phyloP scores from a whole-genome alignment of 64 coral and sea anemone species.

The Montipora efflorescens region DNA sequence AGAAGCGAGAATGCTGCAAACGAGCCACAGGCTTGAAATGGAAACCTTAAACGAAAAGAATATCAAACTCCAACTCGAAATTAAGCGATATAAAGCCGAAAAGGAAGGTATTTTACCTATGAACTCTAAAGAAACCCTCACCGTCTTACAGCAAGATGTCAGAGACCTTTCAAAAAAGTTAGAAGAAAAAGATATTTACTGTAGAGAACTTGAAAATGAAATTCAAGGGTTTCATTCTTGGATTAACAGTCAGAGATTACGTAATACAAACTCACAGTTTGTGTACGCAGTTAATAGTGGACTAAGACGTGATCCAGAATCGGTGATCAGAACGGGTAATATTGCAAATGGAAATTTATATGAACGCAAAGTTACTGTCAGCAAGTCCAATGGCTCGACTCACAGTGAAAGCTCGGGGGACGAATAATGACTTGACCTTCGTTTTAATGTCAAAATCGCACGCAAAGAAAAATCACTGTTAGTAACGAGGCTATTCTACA shows the following conservation, averaged over 20 bases:
- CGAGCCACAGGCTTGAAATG: slow-evolving; percentile 67
- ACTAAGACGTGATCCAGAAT: slow-evolving; percentile 51
- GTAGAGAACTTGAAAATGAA: slow-evolving; percentile 76
- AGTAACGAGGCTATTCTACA: no score
- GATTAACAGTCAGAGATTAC: slow-evolving; percentile 78
- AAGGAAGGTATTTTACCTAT: slow-evolving; percentile 65
- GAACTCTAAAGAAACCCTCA: slow-evolving; percentile 85
- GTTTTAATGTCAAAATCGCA: not conserved
- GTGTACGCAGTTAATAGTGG: slow-evolving; percentile 39
- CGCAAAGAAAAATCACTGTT: no score
- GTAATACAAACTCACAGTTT: slow-evolving; percentile 47
- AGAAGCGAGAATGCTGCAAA: slow-evolving; percentile 70
- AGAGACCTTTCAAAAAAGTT: slow-evolving; percentile 84
- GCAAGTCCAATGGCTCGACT: slow-evolving; percentile 56
- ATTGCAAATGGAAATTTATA: slow-evolving; percentile 73
- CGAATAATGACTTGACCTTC: slow-evolving; percentile 51
- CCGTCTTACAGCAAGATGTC: slow-evolving; percentile 93
- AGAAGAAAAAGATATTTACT: slow-evolving; percentile 83
- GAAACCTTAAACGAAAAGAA: slow-evolving; percentile 81
- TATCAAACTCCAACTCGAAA: slow-evolving; percentile 69
- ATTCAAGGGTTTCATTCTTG: slow-evolving; percentile 75
- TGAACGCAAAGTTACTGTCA: not conserved
- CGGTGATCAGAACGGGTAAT: slow-evolving; percentile 78
- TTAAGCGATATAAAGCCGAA: slow-evolving; percentile 64
- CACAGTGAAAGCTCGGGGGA: slow-evolving; percentile 79